Evolutionary conservation across 2,888 invertebrate genomes (phyloP), one percentile per base, ranked within the genome.

Genomic region (Nycteola revayana): DNA sequence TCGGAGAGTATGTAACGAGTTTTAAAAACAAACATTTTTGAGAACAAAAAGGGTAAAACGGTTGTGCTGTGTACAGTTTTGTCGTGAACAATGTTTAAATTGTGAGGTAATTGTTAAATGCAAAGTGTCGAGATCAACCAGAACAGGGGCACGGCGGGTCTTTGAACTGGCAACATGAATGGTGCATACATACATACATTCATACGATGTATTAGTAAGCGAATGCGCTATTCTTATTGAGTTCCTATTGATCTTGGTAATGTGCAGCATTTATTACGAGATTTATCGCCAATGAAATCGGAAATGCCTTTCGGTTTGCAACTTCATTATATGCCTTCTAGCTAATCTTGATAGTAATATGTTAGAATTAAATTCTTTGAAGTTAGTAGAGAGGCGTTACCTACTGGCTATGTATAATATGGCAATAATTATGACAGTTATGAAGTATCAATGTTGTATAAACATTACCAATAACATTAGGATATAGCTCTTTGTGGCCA

Each of bases 11-110:
- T 57, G 55, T 49, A 79, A 79, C 75, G 75, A 81, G 81, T 79
- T 82, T 77, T 67, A 61, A 78, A 81, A 84, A 80, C 77, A 84
- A 84, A 82, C 75, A 82, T 68, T 78, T 76, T 71, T 70, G 66
- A 65, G 65, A 68, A 75, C 75, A 75, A 75, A 77, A 75, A 70
- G 75, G 76, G 70, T 73, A 71, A n/a, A 68, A 50, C 69, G 67
- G 67, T 67, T 70, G 72, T 61, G 68, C 71, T 73, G 73, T 72
- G 65, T 68, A 65, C 66, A 66, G 74, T 71, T 82, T 82, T 79
- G 72, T 76, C 73, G 65, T 60, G 68, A 66, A 75, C 77, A 75
- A 71, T 72, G 71, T 77, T 66, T n/a, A n/a, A n/a, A n/a, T n/a
- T 62, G 66, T 63, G 43, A 58, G 73, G 78, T 78, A 81, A 83